Percentiles rank a stretch among this genome's conserved stretches.
phyloP scores from a whole-genome alignment of 1,140 invertebrate species.

The Colletes latitarsis region DNA sequence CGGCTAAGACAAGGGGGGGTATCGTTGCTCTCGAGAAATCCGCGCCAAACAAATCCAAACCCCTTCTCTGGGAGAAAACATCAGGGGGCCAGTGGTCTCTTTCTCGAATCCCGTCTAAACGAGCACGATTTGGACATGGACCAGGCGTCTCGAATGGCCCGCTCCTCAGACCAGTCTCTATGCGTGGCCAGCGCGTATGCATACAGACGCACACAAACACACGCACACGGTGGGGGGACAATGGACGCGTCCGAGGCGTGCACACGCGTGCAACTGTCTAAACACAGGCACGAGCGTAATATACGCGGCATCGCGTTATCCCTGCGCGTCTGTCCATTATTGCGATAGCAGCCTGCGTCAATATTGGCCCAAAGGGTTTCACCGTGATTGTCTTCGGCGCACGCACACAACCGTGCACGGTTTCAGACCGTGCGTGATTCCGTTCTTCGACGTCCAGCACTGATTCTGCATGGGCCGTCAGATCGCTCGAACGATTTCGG shows the following conservation, averaged over 20 bases:
- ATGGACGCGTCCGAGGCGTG: constrained; percentile 12
- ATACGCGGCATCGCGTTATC: constrained; percentile 65
- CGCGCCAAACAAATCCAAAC: constrained; percentile 57
- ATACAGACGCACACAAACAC: no score
- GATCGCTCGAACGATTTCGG: not conserved
- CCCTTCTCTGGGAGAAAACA: constrained; percentile 54
- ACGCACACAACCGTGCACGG: constrained; percentile 2
- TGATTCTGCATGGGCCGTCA: not conserved
- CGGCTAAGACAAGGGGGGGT: constrained; percentile 36
- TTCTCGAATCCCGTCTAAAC: constrained; percentile 41
- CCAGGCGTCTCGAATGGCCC: constrained; percentile 3
- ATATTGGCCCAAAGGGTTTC: constrained; percentile 71
- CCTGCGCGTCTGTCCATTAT: constrained; percentile 70
- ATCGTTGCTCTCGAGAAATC: constrained; percentile 28
- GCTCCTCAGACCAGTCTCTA: not conserved
- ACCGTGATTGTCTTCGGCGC: constrained; percentile 66
- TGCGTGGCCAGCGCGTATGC: not conserved
- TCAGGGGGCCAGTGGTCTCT: constrained; percentile 1
- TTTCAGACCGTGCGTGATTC: constrained; percentile 1
- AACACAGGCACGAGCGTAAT: constrained; percentile 61
- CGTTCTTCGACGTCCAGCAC: not conserved
- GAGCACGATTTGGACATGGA: constrained; percentile 25
- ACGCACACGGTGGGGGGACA: not conserved
- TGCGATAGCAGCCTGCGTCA: constrained; percentile 70
- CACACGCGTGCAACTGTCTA: constrained; percentile 58